Base-by-base conservation (phyloP, 2,797 vertebrate species). In the Catamblyrhynchus diadema region DNA sequence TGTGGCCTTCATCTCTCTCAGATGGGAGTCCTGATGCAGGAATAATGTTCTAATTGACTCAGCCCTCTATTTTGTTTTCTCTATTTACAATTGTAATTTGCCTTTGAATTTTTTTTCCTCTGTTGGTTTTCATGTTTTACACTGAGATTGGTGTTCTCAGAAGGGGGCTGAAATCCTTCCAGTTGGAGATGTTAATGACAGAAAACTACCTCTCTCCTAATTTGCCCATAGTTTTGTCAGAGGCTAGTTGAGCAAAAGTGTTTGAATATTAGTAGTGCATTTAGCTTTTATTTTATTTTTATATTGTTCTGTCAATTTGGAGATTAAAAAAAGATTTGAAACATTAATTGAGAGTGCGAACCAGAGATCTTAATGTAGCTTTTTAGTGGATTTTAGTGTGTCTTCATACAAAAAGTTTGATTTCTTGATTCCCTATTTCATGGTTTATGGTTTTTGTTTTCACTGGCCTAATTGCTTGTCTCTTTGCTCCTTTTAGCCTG, bases 371-470 rank as follows among this genome's bases (percentile, higher is more conserved):
- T 74, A 83, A 47, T 73, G 32, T 57, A 54, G 7, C 24, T 83
- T 88, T 66, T 42, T 86, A 87, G 90, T 96, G 85, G 47, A 88
- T 95, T 95, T 97, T 95, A 85, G 22, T 66, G 78, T 86, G 71
- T 73, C 66, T 84, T 67, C 11, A 13, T 59, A 88, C 39, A 45
- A 91, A 94, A 96, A 94, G 67, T 72, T 94, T 95, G 81, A 93
- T 97, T 97, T 96, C 84, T 97, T 96, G 54, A 96, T 97, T 95
- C 48, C 41, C 50, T 96, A 50, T 97, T 98, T 97, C 88, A 89
- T 98, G 93, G 97, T 96, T 97, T 97, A 95, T 97, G 79, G 89
- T 93, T 97, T 98, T 97, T 95, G 44, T 90, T 97, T 97, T 97
- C 94, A 89, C 45, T 96, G 89, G 35, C 75, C 86, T 94, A 96